Evolutionary conservation across 2,888 invertebrate species (phyloP).

Genomic region (Vanessa cardui): DNA sequence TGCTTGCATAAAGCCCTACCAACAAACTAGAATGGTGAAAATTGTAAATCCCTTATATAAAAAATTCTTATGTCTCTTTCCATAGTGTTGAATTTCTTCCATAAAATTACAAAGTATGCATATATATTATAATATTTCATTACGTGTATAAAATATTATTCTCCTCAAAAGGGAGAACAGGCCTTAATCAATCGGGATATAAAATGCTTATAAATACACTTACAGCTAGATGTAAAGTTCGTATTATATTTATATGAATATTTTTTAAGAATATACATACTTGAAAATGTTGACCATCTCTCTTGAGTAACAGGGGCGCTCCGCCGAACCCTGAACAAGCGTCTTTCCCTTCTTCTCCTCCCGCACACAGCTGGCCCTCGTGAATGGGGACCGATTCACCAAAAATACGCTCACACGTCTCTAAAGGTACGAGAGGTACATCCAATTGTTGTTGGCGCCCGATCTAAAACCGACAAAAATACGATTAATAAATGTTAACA

Average conservation of each 20-base stretch:
- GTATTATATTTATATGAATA: not conserved
- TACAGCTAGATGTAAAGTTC: not conserved
- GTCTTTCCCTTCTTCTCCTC: constrained; percentile 88
- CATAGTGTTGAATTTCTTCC: no score
- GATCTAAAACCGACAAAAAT: constrained; percentile 54
- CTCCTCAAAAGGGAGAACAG: no score
- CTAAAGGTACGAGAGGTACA: constrained; percentile 86
- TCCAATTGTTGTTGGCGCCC: constrained; percentile 86
- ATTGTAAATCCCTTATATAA: no score
- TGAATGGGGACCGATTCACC: constrained; percentile 85
- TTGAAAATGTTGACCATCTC: constrained; percentile 85
- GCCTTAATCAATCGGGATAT: no score
- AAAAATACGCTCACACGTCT: constrained; percentile 86
- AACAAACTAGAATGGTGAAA: no score
- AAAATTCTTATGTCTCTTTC: no score
- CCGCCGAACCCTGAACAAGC: constrained; percentile 92
- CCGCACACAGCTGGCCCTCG: constrained; percentile 87
- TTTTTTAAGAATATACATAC: constrained; percentile 62
- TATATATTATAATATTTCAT: no score
- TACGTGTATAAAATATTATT: no score
- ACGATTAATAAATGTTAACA: no score
- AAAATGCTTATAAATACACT: not conserved
- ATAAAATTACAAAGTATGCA: no score
- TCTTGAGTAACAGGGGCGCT: constrained; percentile 86
- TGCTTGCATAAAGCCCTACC: no score